Base-by-base conservation (phyloP, 2,797 vertebrate species). In the Pelobates cultripes region DNA sequence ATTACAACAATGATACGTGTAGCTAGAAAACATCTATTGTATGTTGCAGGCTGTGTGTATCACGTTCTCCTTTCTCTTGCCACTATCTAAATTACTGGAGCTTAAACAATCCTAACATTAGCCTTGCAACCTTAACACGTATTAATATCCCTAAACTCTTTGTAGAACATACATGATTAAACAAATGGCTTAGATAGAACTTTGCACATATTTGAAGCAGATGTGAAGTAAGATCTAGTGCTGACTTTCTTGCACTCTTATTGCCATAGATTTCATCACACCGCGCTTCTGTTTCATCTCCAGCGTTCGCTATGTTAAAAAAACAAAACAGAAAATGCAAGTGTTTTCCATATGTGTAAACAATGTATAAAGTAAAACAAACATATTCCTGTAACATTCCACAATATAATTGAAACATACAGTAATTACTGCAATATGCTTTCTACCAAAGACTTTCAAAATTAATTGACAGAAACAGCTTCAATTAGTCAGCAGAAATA, bases 321-420 rank as follows among this genome's bases (percentile, higher is more conserved):
- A 85, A 85, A 2, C 89, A 43, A 78, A 74, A 55, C 73, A 75
- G 78, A 83, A 79, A 8, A 42, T 66, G 5, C 91, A 93, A 92
- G 85, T 94, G 92, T 90, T 92, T 93, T 90, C 91, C 92, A 93
- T 91, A 91, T 93, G 92, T 90, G 89, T 86, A 86, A 84, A 73
- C 68, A 90, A 81, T 75, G 78, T 55, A 84, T 83, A 85, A 86
- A 89, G 85, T 85, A 84, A 92, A 92, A 92, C 90, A 93, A 89
- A 87, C 88, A 79, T 17, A 77, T 77, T 84, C 88, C 86, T 89
- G 92, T 91, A 91, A 91, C 89, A 91, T 92, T 92, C 92, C 90
- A 90, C 88, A 90, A 88, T 90, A 84, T 88, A 92, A 94, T 90
- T 87, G 92, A 86, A 89, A 91, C 85, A 81, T 88, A 85, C 64